Evolutionary conservation across 2,888 invertebrate species (phyloP), one percentile per base, ranked within the genome.

Genomic region (Resseliella maxima): DNA sequence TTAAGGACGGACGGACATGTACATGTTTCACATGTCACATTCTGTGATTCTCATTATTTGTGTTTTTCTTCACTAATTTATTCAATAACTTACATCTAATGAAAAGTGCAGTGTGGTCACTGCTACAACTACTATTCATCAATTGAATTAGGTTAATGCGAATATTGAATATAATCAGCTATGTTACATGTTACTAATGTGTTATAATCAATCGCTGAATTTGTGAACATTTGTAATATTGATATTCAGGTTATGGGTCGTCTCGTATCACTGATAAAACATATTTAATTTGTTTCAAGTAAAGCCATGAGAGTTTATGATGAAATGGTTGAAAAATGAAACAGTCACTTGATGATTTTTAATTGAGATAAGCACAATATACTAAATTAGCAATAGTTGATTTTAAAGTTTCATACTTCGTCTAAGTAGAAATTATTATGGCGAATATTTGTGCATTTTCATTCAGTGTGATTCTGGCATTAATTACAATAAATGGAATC

Each of bases 171-270:
- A n/a, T n/a, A n/a, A n/a, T n/a, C n/a, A n/a, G n/a, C n/a, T n/a
- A n/a, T n/a, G n/a, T n/a, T n/a, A n/a, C n/a, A n/a, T n/a, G n/a
- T n/a, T n/a, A n/a, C n/a, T n/a, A n/a, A n/a, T n/a, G n/a, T n/a
- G n/a, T n/a, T n/a, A n/a, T n/a, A n/a, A n/a, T n/a, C n/a, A n/a
- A n/a, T n/a, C n/a, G n/a, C n/a, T n/a, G n/a, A n/a, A n/a, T n/a
- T n/a, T n/a, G n/a, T n/a, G n/a, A n/a, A n/a, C n/a, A n/a, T n/a
- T n/a, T 59, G 24, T 59, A 2, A 24, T 24, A 6, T n/a, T 59
- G 1, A 10, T 59, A 72, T 72, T 72, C 2, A 15, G 72, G 72
- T 72, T 35, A 72, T 72, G 72, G 72, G 72, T 72, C 72, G 31
- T 72, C 35, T 72, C 31, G 15, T 2, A 15, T 31, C 12, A 15